These are phyloP conservation scores for Bombus difficillimus DNA, from an alignment of 1,140 invertebrate species.

Conservation along the genomic window DNA sequence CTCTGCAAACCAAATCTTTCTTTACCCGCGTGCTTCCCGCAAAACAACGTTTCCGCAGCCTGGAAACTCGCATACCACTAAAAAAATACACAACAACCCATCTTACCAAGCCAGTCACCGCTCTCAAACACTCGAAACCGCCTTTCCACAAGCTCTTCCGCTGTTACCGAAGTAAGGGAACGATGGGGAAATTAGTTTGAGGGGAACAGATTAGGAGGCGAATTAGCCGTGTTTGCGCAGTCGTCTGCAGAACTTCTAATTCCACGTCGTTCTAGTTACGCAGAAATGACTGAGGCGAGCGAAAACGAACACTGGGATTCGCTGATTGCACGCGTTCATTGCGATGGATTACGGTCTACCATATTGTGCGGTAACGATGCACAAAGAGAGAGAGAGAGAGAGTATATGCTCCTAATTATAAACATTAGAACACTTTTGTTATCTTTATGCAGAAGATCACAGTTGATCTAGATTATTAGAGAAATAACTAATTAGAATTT, in stretches of 20 bases:
- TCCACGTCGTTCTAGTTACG: slow-evolving; percentile 12
- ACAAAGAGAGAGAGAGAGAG: too few relatives aligned
- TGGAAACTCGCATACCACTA: background rate
- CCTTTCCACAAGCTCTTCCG: background rate
- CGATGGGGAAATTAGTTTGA: background rate
- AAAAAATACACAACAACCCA: background rate
- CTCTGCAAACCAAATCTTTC: too few relatives aligned
- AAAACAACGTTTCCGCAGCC: too few relatives aligned
- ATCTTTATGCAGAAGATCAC: background rate
- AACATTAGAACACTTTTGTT: background rate
- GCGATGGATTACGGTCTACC: slow-evolving; percentile 19
- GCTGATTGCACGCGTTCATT: slow-evolving; percentile 11
- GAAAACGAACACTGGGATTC: slow-evolving; percentile 17
- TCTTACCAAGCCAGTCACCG: background rate
- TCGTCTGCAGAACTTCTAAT: slow-evolving; percentile 21
- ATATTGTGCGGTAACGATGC: slow-evolving; percentile 1
- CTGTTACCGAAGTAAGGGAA: background rate
- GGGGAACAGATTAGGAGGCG: background rate
- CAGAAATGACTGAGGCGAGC: background rate
- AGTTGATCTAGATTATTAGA: background rate
- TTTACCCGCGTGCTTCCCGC: too few relatives aligned
- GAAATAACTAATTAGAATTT: background rate
- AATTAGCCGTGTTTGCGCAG: slow-evolving; percentile 13
- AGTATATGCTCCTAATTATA: background rate
- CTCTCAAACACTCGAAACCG: background rate